phyloP scores from a whole-genome alignment of 2,888 invertebrate genomes.

The Bhutanitis thaidina region DNA sequence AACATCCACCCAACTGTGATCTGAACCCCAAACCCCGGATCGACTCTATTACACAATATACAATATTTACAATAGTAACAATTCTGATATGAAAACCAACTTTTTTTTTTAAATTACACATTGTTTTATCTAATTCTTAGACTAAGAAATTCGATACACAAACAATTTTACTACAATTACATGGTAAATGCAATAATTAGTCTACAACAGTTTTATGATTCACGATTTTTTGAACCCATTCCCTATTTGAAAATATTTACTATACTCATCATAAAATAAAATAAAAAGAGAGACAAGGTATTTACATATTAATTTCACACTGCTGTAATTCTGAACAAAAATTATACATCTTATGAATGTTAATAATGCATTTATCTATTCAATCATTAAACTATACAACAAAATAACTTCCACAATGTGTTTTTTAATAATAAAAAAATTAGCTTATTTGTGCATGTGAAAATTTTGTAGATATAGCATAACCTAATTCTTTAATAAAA shows the following conservation, averaged over 20 bases:
- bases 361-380: too few relatives aligned
- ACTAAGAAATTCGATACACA: not conserved
- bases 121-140: not conserved
- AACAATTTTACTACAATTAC: not conserved
- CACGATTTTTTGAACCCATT: too few relatives aligned
- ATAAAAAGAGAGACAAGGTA: too few relatives aligned
- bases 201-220: too few relatives aligned
- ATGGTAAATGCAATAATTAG: too few relatives aligned
- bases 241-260: too few relatives aligned
- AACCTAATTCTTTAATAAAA: too few relatives aligned
- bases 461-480: too few relatives aligned
- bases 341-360: not conserved
- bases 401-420: not conserved
- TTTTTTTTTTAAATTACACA: not conserved
- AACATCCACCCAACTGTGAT: conserved; percentile 5
- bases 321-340: not conserved
- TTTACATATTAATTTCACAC: not conserved
- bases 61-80: conserved; percentile 10
- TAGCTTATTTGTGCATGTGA: not conserved
- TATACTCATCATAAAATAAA: too few relatives aligned
- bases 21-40: not conserved
- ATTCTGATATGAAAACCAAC: not conserved
- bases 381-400: not conserved
- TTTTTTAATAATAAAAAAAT: too few relatives aligned
- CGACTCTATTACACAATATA: not conserved